Base-by-base conservation (phyloP, 2,797 vertebrate species). In the Toxotes lorentzi region DNA sequence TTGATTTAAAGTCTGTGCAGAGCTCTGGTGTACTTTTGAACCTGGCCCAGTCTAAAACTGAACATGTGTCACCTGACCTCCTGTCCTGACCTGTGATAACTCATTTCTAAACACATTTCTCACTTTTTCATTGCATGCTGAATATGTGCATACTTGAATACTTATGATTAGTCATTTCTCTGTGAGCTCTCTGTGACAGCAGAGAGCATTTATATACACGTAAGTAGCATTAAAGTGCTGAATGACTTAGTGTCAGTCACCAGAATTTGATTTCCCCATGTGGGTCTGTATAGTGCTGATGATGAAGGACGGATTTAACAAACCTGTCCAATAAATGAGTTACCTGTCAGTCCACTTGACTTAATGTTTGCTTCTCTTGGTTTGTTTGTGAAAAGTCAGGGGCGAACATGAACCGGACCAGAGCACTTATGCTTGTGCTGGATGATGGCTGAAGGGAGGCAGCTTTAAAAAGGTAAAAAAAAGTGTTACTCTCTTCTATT, bases 31-130 rank as follows among this genome's bases (percentile, higher is more conserved):
- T 30, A 58, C 68, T 58, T 60, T 76, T 81, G 74, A 86, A 80
- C 74, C 16, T 32, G 66, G 14, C 41, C 24, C 40, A 34, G 21
- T 34, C 12, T 38, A 27, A 70, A 71, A 51, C 5, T 35, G 21
- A 75, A 38, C 58, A 68, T 67, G 73, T 82, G 64, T 68, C 61
- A 47, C 73, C 32, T 78, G 78, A 82, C 61, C 73, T 78, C 14
- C 17, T 12, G 1, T 47, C 17, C 21, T 63, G 57, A 65, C 63
- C 62, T 72, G n/a, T 30, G 47, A 35, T 73, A 73, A 73, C 57
- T 60, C n/a, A 27, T 51, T 34, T 72, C 73, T 87, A 79, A 48
- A 59, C 19, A 70, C 54, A 17, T 53, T 62, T 30, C 4, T 21
- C 14, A 40, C 2, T 58, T 54, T 70, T 61, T 30, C 21, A 51